Evolutionary conservation across 1,140 invertebrate genomes (phyloP), one percentile per base, ranked within the genome.

Genomic region (Mycetomoellerius zeteki): DNA sequence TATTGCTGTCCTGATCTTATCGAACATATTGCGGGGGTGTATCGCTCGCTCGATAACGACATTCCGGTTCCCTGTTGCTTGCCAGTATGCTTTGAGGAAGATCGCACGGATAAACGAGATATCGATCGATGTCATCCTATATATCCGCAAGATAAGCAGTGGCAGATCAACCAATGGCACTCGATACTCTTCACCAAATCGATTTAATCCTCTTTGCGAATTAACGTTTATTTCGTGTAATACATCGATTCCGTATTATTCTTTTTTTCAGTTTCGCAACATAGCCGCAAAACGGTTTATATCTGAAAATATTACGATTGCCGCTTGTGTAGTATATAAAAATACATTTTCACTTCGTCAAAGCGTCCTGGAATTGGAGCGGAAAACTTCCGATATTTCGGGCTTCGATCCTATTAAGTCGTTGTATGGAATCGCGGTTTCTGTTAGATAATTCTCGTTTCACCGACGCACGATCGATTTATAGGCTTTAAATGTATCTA

Each of bases 11-110:
- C 67, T 43, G 82, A 85, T 85, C 58, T 77, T 85, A 85, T 85
- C 82, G 27, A 4, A 85, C 73, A 75, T 85, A 85, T 77, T 85
- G 72, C 81, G 82, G 16, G 60, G 82, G 72, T 77, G 82, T 85
- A 85, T 77, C 73, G 56, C 58, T 56, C 58, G 81, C 19, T 47
- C 10, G 56, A 16, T 56, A 78, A 58, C 71, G 72, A 73, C 81
- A 85, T 77, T 85, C 72, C 60, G 47, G n/a, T 56, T 82, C 33
- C 10, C 54, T 56, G 58, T 50, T 77, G 7, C 33, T 37, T 37
- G 33, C 7, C 58, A 43, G 43, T 19, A 85, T 60, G 43, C 81
- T 84, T 27, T 3, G 21, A 62, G 56, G n/a, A 85, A 64, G 71
- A 85, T 16, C 37, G 10, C 78, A 12, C 54, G 58, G 33, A 82